Evolutionary conservation across 92 coral and sea anemone genomes (phyloP), one percentile per base, ranked within the genome.

Genomic region (Epizoanthus illoricatus): DNA sequence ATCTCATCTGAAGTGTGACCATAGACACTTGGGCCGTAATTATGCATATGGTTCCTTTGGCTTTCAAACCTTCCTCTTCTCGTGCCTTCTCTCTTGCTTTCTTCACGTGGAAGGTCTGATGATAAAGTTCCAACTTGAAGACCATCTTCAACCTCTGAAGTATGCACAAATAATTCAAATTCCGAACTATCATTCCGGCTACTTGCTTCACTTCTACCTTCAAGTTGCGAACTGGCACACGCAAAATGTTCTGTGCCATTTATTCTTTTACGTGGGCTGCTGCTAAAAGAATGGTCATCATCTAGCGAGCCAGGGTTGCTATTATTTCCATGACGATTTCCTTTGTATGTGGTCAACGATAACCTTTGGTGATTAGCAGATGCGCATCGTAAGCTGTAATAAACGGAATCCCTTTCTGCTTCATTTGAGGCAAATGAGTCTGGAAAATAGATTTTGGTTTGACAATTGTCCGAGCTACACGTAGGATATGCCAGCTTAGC

Each of bases 391-490:
- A 13, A 52, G 12, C 42, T 69, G 3, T 40, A n/a, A 13, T 19
- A n/a, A 42, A 12, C 63, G 16, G 63, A 40, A 42, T 59, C 42
- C 45, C 42, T 41, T 18, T 75, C 42, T 9, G 42, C 19, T 11
- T 59, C 20, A 58, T 59, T 75, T 13, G 81, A 11, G 43, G 36
- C 12, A 57, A 75, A 75, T 18, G 81, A 75, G 19, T 75, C 81
- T 17, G 68, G 81, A 58, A 75, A 75, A 28, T 75, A 75, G 55
- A 59, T 75, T 40, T 75, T 75, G 10, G 81, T 75, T 58, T 43
- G 54, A 59, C 33, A 69, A 12, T 18, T 33, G 52, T 75, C 69
- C 69, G 41, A 75, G 42, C 81, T 20, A 59, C 56, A 40, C 63
- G 40, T 59, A 39, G 47, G 67, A 75, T 40, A 39, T 75, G 45